Evolutionary conservation across 37 sponge, comb jelly and placozoan species (phyloP).

Genomic region (Geodia barretti): DNA sequence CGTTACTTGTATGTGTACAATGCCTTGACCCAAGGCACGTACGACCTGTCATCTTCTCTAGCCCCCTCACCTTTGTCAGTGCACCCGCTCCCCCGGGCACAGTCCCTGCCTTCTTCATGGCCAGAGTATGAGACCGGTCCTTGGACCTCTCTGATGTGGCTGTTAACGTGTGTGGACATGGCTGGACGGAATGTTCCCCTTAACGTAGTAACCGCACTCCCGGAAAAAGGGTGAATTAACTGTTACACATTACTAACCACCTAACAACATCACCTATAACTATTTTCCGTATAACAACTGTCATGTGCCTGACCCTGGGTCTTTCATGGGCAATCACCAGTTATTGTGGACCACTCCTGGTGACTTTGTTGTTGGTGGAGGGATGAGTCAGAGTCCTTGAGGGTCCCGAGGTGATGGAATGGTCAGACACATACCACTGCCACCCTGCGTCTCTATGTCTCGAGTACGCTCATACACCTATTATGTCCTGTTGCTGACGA

Average conservation of each 20-base stretch:
- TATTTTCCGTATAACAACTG: not conserved
- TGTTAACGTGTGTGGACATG: not conserved
- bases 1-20: too few relatives aligned
- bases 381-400: slow-evolving; percentile 70
- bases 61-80: slow-evolving; percentile 76
- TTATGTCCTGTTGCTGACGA: slow-evolving; percentile 89
- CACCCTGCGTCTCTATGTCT: slow-evolving; percentile 66
- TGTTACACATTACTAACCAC: not conserved
- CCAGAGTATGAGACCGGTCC: slow-evolving; percentile 87
- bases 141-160: slow-evolving; percentile 81
- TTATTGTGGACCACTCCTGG: slow-evolving; percentile 50
- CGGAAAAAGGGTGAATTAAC: not conserved
- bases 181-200: not conserved
- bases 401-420: slow-evolving; percentile 84
- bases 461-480: slow-evolving; percentile 82
- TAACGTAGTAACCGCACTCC: not conserved
- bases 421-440: slow-evolving; percentile 87
- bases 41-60: too few relatives aligned
- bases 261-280: not conserved
- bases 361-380: slow-evolving; percentile 80
- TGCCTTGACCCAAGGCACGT: too few relatives aligned
- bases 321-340: not conserved
- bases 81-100: slow-evolving; percentile 67
- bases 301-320: not conserved
- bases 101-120: slow-evolving; percentile 70